phyloP scores from a whole-genome alignment of 2,888 invertebrate species.

The Yponomeuta cagnagella region DNA sequence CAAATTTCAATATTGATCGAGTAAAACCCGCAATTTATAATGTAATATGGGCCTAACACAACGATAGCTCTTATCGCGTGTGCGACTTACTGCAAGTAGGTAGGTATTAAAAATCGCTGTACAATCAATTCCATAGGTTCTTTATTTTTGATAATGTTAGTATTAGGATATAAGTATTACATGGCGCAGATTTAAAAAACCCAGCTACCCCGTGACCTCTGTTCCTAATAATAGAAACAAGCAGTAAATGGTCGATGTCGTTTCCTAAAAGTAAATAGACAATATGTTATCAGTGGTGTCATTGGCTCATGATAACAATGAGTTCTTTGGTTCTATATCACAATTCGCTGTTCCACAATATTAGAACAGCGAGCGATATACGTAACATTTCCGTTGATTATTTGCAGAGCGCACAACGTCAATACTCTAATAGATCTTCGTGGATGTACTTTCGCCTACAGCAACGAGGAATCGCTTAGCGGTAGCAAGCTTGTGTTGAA shows the following conservation, averaged over 20 bases:
- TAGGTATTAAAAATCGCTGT: too few species aligned
- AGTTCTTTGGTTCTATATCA: slow-evolving; percentile 47
- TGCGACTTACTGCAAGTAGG: too few species aligned
- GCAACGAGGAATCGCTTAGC: slow-evolving; percentile 71
- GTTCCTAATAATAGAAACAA: too few species aligned
- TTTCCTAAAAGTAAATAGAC: slow-evolving; percentile 47
- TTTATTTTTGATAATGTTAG: background rate
- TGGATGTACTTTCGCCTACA: slow-evolving; percentile 74
- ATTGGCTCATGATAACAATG: slow-evolving; percentile 56
- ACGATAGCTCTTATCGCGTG: too few species aligned
- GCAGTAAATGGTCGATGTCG: too few species aligned
- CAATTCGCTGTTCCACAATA: slow-evolving; percentile 40
- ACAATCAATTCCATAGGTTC: too few species aligned
- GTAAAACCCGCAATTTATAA: too few species aligned
- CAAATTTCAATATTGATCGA: too few species aligned
- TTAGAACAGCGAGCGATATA: background rate
- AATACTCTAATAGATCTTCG: slow-evolving; percentile 74
- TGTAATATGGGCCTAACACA: too few species aligned
- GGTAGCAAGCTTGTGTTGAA: slow-evolving; percentile 72
- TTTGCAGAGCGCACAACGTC: slow-evolving; percentile 69
- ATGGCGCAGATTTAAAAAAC: background rate
- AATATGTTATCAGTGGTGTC: slow-evolving; percentile 64
- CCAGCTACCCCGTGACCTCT: too few species aligned
- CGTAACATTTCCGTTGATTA: slow-evolving; percentile 20
- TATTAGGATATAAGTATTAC: background rate